These are phyloP conservation scores for Lynx canadensis DNA, from an alignment of 2,113 vertebrate species.

Conservation along the genomic window DNA sequence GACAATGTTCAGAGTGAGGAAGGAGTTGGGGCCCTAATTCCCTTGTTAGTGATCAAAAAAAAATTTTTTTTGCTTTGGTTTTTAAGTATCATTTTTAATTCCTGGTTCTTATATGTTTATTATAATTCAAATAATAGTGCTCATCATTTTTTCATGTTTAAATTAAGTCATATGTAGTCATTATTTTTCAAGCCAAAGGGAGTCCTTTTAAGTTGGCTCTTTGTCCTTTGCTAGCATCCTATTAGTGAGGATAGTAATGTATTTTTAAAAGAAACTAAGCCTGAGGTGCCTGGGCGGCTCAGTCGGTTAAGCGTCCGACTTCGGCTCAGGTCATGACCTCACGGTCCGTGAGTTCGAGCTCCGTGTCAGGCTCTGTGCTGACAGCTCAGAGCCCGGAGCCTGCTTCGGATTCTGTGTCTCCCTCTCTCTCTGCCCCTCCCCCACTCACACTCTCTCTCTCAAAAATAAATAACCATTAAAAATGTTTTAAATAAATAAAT, in stretches of 20 bases:
- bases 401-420: too few relatives aligned
- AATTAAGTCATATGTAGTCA: background rate
- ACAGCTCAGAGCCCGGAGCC: too few relatives aligned
- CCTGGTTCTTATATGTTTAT: background rate
- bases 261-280: slow-evolving; percentile 2
- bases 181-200: background rate
- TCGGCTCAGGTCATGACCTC: too few relatives aligned
- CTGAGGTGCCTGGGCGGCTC: too few relatives aligned
- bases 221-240: background rate
- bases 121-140: background rate
- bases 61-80: background rate
- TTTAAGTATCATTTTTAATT: background rate
- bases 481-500: too few relatives aligned
- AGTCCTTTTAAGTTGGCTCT: background rate
- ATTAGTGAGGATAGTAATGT: background rate
- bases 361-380: too few relatives aligned
- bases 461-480: too few relatives aligned
- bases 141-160: slow-evolving; percentile 1
- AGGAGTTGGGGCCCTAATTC: background rate
- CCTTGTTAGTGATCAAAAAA: background rate
- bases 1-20: background rate
- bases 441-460: too few relatives aligned
- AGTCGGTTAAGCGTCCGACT: too few relatives aligned
- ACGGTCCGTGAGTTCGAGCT: too few relatives aligned
- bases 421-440: too few relatives aligned